Percentiles rank a stretch among this genome's conserved stretches.
These are phyloP conservation scores for Myiopsitta monachus DNA, from an alignment of 2,113 vertebrate species.

Conservation along the genomic window DNA sequence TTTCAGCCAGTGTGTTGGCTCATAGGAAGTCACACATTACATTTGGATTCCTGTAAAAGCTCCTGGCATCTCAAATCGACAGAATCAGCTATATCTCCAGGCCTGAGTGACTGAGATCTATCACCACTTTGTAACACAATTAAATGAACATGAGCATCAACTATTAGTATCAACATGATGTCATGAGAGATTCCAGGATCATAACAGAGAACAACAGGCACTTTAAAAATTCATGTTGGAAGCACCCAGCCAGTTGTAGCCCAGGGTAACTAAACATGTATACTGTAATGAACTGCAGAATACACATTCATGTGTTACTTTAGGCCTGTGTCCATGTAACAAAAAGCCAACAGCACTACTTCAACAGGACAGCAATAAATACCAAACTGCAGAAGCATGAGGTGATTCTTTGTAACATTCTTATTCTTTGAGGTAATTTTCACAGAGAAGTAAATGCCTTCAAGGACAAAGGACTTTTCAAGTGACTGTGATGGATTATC, in stretches of 20 bases:
- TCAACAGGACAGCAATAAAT: neutral
- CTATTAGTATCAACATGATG: neutral
- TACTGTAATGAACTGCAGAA: neutral
- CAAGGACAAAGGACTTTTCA: neutral
- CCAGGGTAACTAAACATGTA: neutral
- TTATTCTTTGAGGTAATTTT: neutral
- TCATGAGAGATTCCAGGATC: neutral
- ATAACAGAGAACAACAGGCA: neutral
- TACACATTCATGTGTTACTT: neutral
- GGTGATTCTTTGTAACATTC: neutral
- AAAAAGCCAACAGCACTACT: neutral
- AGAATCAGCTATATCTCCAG: neutral
- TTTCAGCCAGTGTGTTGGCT: neutral
- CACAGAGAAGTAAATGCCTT: neutral
- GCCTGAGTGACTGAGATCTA: neutral
- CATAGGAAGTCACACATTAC: neutral
- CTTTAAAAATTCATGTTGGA: neutral
- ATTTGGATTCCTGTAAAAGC: neutral
- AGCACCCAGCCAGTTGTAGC: neutral
- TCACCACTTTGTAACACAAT: neutral
- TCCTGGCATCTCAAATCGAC: neutral
- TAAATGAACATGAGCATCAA: neutral
- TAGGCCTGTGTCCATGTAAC: neutral
- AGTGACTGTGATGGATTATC: neutral
- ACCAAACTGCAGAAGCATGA: neutral